Conservation (phyloP, 1,140 invertebrate species). For the Sipha flava region DNA sequence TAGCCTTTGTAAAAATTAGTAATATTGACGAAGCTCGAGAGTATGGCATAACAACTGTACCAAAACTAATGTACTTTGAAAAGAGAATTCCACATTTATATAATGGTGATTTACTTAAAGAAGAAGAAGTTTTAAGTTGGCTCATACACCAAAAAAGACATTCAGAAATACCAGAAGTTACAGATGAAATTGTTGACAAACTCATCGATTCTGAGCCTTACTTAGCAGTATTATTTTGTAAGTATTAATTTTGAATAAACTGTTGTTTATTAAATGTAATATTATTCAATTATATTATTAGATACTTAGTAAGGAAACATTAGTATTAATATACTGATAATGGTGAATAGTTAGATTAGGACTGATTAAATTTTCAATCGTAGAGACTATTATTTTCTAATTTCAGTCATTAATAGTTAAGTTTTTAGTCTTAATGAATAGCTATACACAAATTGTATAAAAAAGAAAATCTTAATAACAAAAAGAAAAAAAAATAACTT, state of each 20-base stretch:
- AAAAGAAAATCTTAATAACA: too few relatives aligned
- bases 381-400: too few relatives aligned
- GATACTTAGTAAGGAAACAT: background rate
- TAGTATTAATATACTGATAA: too few relatives aligned
- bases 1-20: slow-evolving; percentile 88
- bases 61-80: slow-evolving; percentile 78
- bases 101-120: slow-evolving; percentile 83
- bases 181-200: slow-evolving; percentile 88
- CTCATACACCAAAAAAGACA: slow-evolving; percentile 78
- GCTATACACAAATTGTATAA: too few relatives aligned
- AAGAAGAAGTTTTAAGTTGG: slow-evolving; percentile 82
- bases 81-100: slow-evolving; percentile 79
- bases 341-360: too few relatives aligned
- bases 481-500: too few relatives aligned
- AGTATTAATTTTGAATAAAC: slow-evolving; percentile 44
- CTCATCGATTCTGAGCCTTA: slow-evolving; percentile 70
- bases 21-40: slow-evolving; percentile 80
- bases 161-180: slow-evolving; percentile 84
- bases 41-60: slow-evolving; percentile 74
- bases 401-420: too few relatives aligned
- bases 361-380: too few relatives aligned
- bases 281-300: background rate
- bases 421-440: too few relatives aligned
- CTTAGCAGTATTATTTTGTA: slow-evolving; percentile 78
- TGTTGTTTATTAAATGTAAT: background rate